A percentile compares a stretch with the other conserved stretches of the same genome.
Evolutionary conservation across 2,113 vertebrate genomes (phyloP).

Genomic region (Erythrocercus mccallii): DNA sequence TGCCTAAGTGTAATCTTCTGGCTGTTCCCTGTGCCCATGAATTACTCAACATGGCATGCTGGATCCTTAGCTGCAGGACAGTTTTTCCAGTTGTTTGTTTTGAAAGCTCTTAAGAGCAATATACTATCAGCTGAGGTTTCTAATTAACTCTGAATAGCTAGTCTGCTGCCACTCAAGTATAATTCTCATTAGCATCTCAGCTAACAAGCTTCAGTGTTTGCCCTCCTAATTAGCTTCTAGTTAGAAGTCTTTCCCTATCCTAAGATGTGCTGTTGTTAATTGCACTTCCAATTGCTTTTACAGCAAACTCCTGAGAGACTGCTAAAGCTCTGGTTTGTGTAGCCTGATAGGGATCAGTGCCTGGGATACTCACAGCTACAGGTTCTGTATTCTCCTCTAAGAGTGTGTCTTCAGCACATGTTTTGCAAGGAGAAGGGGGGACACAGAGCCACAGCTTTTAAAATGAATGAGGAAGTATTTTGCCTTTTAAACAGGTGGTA

Average conservation of each 20-base stretch:
- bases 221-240: slow-evolving; percentile 66
- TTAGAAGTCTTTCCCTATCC: slow-evolving; percentile 43
- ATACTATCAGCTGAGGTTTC: slow-evolving; percentile 59
- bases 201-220: slow-evolving; percentile 67
- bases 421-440: background rate
- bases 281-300: slow-evolving; percentile 53
- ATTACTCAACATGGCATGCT: background rate
- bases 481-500: background rate
- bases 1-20: background rate
- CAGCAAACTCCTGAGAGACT: slow-evolving; percentile 23
- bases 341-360: background rate
- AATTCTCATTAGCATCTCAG: slow-evolving; percentile 69
- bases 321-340: background rate
- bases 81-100: slow-evolving; percentile 59
- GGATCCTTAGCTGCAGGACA: slow-evolving; percentile 57
- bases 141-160: slow-evolving; percentile 68
- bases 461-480: background rate
- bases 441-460: background rate
- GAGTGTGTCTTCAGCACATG: background rate
- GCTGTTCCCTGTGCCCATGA: background rate
- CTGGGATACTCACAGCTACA: background rate
- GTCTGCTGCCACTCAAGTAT: slow-evolving; percentile 66
- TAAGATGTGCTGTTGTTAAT: slow-evolving; percentile 51
- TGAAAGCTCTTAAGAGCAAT: slow-evolving; percentile 64
- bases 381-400: background rate